phyloP scores from a whole-genome alignment of 2,113 vertebrate species.

The Gavia stellata region DNA sequence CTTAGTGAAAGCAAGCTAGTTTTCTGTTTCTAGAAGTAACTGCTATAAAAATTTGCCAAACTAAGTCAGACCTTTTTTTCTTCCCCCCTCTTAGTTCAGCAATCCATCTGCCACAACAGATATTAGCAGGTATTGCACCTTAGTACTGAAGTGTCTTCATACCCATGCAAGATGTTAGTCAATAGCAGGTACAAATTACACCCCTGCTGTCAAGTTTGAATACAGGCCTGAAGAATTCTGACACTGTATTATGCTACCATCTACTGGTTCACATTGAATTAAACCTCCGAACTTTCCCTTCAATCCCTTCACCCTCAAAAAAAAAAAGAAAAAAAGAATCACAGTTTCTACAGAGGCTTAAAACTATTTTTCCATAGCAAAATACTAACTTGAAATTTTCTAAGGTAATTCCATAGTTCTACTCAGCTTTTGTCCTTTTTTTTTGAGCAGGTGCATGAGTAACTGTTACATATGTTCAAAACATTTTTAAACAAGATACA shows the following conservation, averaged over 20 bases:
- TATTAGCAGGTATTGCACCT: background rate
- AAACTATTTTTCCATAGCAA: background rate
- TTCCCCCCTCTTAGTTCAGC: background rate
- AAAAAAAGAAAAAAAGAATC: background rate
- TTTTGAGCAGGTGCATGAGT: background rate
- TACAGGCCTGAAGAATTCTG: background rate
- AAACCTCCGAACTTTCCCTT: background rate
- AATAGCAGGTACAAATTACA: background rate
- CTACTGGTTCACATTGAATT: background rate
- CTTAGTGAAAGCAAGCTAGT: background rate
- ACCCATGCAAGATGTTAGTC: background rate
- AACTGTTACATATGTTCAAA: background rate
- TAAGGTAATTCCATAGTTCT: background rate
- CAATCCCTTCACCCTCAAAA: background rate
- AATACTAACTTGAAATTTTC: background rate
- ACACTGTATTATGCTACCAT: conserved; percentile 42
- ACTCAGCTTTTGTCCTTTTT: background rate
- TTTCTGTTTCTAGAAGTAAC: background rate
- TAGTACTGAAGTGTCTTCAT: background rate
- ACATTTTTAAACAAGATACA: background rate
- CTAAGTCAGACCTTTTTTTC: background rate
- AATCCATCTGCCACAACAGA: background rate
- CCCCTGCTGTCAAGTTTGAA: background rate
- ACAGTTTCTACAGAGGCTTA: background rate
- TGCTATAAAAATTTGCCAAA: background rate